These are phyloP conservation scores for Rhipidura dahli DNA, from an alignment of 2,113 vertebrate genomes.

Conservation along the genomic window DNA sequence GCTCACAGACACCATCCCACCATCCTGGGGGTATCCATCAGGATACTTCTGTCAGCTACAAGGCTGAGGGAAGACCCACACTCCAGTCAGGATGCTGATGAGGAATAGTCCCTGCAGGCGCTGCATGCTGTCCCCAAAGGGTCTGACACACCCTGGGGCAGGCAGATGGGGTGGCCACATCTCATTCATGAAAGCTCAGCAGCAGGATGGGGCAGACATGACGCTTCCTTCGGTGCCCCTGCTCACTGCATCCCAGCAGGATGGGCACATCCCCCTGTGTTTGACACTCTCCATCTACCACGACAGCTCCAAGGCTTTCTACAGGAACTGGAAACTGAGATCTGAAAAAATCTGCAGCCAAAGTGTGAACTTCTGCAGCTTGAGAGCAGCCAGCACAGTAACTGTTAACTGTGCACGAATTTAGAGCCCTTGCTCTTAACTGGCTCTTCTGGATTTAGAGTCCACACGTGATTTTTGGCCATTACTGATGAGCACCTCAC, in stretches of 20 bases:
- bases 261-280: not conserved
- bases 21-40: not conserved
- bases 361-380: not conserved
- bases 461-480: not conserved
- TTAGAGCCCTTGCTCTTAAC: not conserved
- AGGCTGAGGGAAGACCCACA: rapidly evolving
- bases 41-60: not conserved
- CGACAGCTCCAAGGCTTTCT: not conserved
- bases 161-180: not conserved
- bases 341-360: not conserved
- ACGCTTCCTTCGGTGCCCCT: not conserved
- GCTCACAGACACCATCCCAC: not conserved
- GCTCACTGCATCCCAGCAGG: not conserved
- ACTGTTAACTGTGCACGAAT: not conserved
- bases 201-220: rapidly evolving
- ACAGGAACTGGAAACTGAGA: not conserved
- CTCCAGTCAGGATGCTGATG: not conserved
- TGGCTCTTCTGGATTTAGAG: not conserved
- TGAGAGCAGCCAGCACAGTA: not conserved
- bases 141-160: not conserved
- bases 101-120: not conserved
- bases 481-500: not conserved
- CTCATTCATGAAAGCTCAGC: not conserved
- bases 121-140: rapidly evolving
- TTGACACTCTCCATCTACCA: not conserved